Evolutionary conservation across 2,797 vertebrate genomes (phyloP), one percentile per base, ranked within the genome.

Genomic region (Hapalemur alaotrensis): DNA sequence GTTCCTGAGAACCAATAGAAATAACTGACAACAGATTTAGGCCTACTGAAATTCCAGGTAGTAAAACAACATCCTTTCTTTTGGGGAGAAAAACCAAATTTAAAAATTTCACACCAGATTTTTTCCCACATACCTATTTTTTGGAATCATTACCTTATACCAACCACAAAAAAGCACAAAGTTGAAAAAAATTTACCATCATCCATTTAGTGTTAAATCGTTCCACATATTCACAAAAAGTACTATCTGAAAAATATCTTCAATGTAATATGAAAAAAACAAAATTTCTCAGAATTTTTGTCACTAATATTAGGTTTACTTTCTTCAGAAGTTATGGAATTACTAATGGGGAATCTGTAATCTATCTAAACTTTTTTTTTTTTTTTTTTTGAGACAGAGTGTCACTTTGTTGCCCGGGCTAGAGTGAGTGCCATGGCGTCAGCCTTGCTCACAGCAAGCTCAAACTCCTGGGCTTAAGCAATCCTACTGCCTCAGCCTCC

Each of bases 301-400:
- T 84, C 65, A 54, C 46, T 91, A 97, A 14, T 95, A 57, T 54
- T 93, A 80, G 78, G 4, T 52, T 96, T 78, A 78, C 57, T 96
- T 95, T 81, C 38, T 97, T 98, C 95, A 95, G 35, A 95, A 96
- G 86, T 92, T 61, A 96, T 89, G 32, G 70, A 82, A 43, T 96
- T 97, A 87, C 61, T 83, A 70, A n/a, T 85, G 54, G 41, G 61
- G 94, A 98, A 95, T 96, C 22, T 96, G n/a, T 89, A 91, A 81
- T 94, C 83, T 97, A 83, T 35, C n/a, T n/a, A n/a, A n/a, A n/a
- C n/a, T n/a, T n/a, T n/a, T n/a, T n/a, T n/a, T n/a, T n/a, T n/a
- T n/a, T n/a, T n/a, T n/a, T n/a, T n/a, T n/a, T n/a, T n/a, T n/a
- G n/a, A n/a, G n/a, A n/a, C n/a, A n/a, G n/a, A n/a, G n/a, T n/a